A percentile compares a stretch with the other conserved stretches of the same genome.
phyloP scores from a whole-genome alignment of 53 echinoderm and acorn worm species.

The Echinarachnius parma region DNA sequence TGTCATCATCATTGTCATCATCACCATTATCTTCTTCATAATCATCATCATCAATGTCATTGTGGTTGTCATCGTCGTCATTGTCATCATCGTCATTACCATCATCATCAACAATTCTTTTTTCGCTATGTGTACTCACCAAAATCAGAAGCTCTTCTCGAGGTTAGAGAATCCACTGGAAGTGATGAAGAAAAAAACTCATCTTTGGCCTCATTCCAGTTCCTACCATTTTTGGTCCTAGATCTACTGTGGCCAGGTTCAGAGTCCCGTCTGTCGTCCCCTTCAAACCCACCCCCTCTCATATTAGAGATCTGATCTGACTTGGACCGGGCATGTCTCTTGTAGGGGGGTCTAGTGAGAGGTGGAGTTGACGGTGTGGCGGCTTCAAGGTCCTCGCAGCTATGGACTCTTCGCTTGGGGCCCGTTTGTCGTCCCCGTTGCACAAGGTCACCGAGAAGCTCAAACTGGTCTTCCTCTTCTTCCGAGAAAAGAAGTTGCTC shows the following conservation, averaged over 20 bases:
- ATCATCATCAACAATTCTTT: no score
- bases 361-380: constrained; percentile 5
- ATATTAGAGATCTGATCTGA: constrained; percentile 28
- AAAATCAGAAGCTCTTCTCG: constrained; percentile 38
- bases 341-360: constrained; percentile 6
- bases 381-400: neutral
- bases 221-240: constrained; percentile 10
- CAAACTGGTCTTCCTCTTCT: constrained; percentile 40
- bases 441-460: constrained; percentile 4
- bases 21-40: no score
- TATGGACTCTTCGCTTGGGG: constrained; percentile 6
- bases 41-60: no score
- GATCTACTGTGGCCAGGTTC: neutral
- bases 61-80: no score
- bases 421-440: neutral
- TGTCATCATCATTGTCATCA: no score
- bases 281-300: constrained; percentile 16
- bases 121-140: constrained; percentile 47
- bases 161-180: constrained; percentile 6
- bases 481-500: constrained; percentile 30
- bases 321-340: constrained; percentile 11
- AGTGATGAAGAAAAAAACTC: constrained; percentile 20
- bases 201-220: neutral
- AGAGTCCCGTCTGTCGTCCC: neutral
- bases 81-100: no score